Percentiles rank a stretch among this genome's conserved stretches.
Evolutionary conservation across 53 echinoderm and acorn worm species (phyloP).

Genomic region (Crossaster papposus): DNA sequence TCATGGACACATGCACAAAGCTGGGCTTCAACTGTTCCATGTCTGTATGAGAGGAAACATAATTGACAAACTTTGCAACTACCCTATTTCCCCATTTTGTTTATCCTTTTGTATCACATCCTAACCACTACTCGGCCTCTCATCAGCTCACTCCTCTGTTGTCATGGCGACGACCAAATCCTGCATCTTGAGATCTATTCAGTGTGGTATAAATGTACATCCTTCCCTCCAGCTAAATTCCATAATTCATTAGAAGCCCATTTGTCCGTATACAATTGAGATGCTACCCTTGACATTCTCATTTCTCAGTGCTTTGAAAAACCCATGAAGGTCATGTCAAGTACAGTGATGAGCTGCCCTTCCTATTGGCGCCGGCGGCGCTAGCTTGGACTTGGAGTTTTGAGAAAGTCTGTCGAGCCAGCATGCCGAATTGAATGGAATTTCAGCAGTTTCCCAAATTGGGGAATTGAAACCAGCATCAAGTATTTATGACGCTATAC

Average conservation of each 20-base stretch:
- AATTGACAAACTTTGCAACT: no score
- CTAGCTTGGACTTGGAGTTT: not conserved
- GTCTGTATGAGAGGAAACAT: not conserved
- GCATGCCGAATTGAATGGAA: no score
- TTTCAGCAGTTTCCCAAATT: no score
- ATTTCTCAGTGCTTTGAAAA: not conserved
- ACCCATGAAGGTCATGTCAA: not conserved
- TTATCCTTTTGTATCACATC: not conserved
- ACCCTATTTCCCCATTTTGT: no score
- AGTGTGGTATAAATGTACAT: not conserved
- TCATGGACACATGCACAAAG: no score
- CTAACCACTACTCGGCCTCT: not conserved
- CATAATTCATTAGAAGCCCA: not conserved
- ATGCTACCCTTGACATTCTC: not conserved
- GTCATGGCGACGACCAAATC: not conserved
- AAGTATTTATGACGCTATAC: no score
- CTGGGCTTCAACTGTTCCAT: not conserved
- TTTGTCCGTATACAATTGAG: not conserved
- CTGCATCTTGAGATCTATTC: not conserved
- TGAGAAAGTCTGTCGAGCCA: not conserved
- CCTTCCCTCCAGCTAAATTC: not conserved
- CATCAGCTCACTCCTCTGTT: not conserved
- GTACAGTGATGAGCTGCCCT: not conserved
- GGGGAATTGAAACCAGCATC: no score
- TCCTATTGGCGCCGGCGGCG: not conserved